Base-by-base conservation (phyloP, 2,888 invertebrate species). In the Auanema sp. region DNA sequence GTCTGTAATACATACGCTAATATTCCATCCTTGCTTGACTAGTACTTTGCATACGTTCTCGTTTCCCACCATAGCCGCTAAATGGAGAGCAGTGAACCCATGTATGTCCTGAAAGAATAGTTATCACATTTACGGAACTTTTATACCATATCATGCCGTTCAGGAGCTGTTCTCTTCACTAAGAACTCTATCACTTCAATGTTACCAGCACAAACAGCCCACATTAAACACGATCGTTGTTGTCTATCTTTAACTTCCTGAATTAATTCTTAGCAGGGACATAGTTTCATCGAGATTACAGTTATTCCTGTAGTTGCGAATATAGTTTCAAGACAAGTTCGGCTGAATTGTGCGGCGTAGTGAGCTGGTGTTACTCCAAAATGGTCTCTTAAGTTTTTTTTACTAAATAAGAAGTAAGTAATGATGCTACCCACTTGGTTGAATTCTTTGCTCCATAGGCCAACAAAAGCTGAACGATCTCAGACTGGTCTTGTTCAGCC, bases 181-280 rank as follows among this genome's bases (percentile, higher is more conserved):
- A 76, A 56, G 49, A 66, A 72, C 41, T 72, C 50, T 24, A 76
- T 72, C 12, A 64, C 69, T 24, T 76, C 72, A 10, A 71, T 54
- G 42, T 77, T 77, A 8, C 77, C 77, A 10, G 78, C 78, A 53
- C 77, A 70, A 5, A 80, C 80, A 1, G 81, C 81, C 81, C 81
- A 81, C 81, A 81, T 81, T 42, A 81, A 64, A 64, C 77, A 77
- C 10, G 77, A 71, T 12, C 81, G 71, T 14, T 71, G 62, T 54
- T 81, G 72, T n/a, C 68, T 69, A 64, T 81, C 81, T 47, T 73
- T 65, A 23, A 80, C 73, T 59, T 81, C 76, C 77, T 79, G 60
- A 54, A 68, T 60, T 24, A 5, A 49, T 21, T 5, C 0, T 16
- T 16, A 43, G 12, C 10, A 40, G n/a, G 12, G 10, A 2, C 14